A percentile compares a stretch with the other conserved stretches of the same genome.
These are phyloP conservation scores for Coranthus polyacanthus DNA, from an alignment of 2,797 vertebrate species.

Conservation along the genomic window DNA sequence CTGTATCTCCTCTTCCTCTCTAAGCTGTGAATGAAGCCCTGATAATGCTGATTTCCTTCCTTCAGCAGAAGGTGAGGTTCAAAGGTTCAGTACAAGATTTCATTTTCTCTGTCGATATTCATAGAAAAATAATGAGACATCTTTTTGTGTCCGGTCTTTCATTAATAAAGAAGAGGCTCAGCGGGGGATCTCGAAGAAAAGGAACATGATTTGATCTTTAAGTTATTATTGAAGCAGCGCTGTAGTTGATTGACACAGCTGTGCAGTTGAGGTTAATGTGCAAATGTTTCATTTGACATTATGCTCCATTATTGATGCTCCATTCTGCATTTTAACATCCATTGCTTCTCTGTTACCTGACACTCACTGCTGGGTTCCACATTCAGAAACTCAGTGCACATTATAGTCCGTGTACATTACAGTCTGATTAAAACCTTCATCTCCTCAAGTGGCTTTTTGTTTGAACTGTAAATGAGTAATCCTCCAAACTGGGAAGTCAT, in stretches of 20 bases:
- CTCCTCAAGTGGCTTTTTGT: too few species aligned
- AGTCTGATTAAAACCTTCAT: too few species aligned
- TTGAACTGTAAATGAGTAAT: too few species aligned
- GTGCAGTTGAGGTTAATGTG: slow-evolving; percentile 9
- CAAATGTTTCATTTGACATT: slow-evolving; percentile 8
- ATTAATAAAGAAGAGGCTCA: slow-evolving; percentile 42
- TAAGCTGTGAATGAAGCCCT: too few species aligned
- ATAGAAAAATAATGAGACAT: slow-evolving; percentile 57
- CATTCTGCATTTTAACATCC: slow-evolving; percentile 7
- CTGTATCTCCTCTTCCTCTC: too few species aligned
- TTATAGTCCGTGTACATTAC: too few species aligned
- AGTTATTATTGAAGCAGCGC: background rate
- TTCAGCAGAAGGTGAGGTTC: slow-evolving; percentile 27
- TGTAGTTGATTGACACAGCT: background rate
- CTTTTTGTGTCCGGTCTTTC: slow-evolving; percentile 27
- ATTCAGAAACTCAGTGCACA: too few species aligned
- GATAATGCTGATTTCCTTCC: slow-evolving; percentile 43
- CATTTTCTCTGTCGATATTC: slow-evolving; percentile 48
- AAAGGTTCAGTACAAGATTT: slow-evolving; percentile 27
- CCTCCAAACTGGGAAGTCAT: too few species aligned
- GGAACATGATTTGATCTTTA: slow-evolving; percentile 16
- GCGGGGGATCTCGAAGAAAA: slow-evolving; percentile 1
- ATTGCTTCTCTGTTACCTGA: too few species aligned
- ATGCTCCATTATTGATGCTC: slow-evolving; percentile 19
- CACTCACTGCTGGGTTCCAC: too few species aligned